Evolutionary conservation across 1,140 invertebrate species (phyloP).

Genomic region (Euura lappo): DNA sequence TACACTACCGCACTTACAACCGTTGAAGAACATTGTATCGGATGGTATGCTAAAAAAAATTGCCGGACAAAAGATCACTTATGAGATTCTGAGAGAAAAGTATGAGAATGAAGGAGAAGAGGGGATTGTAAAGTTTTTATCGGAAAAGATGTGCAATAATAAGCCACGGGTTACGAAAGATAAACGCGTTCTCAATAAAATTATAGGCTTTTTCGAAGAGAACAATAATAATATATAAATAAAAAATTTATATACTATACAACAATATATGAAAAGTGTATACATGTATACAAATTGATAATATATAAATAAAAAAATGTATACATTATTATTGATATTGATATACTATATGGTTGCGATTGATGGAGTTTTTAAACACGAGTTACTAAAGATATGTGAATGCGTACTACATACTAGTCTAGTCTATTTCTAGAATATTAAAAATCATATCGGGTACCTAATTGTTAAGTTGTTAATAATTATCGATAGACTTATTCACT

Average conservation of each 20-base stretch:
- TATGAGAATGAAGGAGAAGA: conserved; percentile 8
- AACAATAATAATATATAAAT: conserved; percentile 5
- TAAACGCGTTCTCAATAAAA: neutral
- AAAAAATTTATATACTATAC: too few relatives aligned
- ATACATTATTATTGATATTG: neutral
- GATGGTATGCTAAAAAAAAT: conserved; percentile 14
- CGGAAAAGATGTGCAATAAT: conserved; percentile 7
- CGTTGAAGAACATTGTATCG: neutral
- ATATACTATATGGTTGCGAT: neutral
- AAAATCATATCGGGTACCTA: too few relatives aligned
- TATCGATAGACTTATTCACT: neutral
- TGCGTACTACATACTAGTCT: neutral
- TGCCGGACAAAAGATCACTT: conserved; percentile 5
- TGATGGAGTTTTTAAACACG: neutral
- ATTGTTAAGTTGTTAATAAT: neutral
- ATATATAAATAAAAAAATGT: too few relatives aligned
- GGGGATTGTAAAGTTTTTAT: neutral
- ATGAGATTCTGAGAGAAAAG: conserved; percentile 4
- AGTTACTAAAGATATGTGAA: neutral
- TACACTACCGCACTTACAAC: neutral
- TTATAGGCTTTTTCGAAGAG: conserved; percentile 8
- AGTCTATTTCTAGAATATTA: neutral
- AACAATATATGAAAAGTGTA: neutral
- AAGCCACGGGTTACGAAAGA: conserved; percentile 5
- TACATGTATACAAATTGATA: too few relatives aligned